Conservation (phyloP, 2,797 vertebrate genomes). For the Microchirus variegatus region DNA sequence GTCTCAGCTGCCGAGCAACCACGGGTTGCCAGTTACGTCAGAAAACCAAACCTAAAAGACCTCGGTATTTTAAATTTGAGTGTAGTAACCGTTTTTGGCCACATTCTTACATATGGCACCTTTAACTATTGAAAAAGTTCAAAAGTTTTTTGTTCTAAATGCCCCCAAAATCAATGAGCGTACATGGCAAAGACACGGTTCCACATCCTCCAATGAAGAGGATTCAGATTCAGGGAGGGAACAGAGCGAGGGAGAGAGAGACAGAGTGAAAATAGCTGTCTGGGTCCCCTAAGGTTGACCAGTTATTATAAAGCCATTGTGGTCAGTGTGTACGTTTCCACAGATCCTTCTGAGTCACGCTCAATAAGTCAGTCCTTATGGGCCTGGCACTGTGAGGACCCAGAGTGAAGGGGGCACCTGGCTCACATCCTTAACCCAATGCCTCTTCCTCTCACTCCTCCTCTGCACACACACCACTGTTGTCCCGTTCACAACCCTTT, state of each 20-base stretch:
- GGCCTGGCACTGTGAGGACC: slow-evolving; percentile 60
- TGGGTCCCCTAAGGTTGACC: slow-evolving; percentile 71
- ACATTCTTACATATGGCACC: no score
- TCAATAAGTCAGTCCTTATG: slow-evolving; percentile 75
- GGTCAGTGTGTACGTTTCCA: slow-evolving; percentile 71
- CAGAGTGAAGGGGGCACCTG: slow-evolving; percentile 60
- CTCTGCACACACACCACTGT: slow-evolving; percentile 53
- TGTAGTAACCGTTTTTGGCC: no score
- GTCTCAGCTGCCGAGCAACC: no score
- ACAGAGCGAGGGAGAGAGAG: slow-evolving; percentile 58
- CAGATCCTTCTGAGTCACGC: slow-evolving; percentile 74
- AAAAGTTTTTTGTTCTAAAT: no score
- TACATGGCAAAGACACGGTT: slow-evolving; percentile 4
- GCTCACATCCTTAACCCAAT: slow-evolving; percentile 68
- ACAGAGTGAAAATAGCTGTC: slow-evolving; percentile 77
- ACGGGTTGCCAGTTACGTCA: no score
- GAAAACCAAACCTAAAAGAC: no score
- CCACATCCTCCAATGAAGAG: slow-evolving; percentile 34
- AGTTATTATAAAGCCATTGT: slow-evolving; percentile 81
- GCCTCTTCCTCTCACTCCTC: slow-evolving; percentile 36
- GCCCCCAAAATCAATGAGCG: neutral
- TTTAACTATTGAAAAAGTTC: no score
- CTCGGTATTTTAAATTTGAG: no score
- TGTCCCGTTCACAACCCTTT: slow-evolving; percentile 64
- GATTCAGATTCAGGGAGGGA: slow-evolving; percentile 55